A percentile compares a stretch with the other conserved stretches of the same genome.
phyloP scores from a whole-genome alignment of 2,888 invertebrate genomes.

The Dendrolimus pini region DNA sequence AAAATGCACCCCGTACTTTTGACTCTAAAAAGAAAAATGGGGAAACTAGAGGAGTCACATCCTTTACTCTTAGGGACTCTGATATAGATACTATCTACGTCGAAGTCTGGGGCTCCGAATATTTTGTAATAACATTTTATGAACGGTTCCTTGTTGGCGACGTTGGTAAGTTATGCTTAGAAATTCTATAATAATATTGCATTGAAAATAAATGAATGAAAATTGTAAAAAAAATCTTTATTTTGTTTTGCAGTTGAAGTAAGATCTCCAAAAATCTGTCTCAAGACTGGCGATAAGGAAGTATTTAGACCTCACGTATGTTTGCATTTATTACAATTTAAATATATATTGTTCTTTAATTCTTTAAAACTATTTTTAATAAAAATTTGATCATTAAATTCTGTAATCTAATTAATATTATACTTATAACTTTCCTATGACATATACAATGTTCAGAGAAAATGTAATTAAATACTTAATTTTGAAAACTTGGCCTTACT shows the following conservation, averaged over 20 bases:
- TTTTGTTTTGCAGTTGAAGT: constrained; percentile 78
- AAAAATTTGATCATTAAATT: too few species aligned
- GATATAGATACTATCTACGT: constrained; percentile 83
- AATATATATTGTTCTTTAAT: too few species aligned
- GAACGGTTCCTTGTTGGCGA: constrained; percentile 82
- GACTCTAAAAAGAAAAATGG: constrained; percentile 67
- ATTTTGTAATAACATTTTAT: constrained; percentile 78
- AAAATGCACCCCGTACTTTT: constrained; percentile 76
- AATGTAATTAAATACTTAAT: too few species aligned
- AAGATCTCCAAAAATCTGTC: constrained; percentile 78
- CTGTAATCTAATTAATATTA: too few species aligned
- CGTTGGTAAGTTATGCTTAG: constrained; percentile 69
- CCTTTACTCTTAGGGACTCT: constrained; percentile 86
- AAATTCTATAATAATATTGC: not conserved
- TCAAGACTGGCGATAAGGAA: constrained; percentile 76
- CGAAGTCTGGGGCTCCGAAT: constrained; percentile 84
- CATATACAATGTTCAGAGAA: too few species aligned
- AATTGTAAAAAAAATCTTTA: not conserved
- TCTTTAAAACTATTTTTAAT: too few species aligned
- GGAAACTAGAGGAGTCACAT: constrained; percentile 82
- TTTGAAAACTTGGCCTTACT: too few species aligned
- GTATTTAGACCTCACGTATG: constrained; percentile 78
- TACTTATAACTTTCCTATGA: too few species aligned
- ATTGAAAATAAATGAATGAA: not conserved
- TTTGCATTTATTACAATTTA: constrained; percentile 1